Evolutionary conservation across 2,888 invertebrate genomes (phyloP).

Genomic region (Campoplex capitator): DNA sequence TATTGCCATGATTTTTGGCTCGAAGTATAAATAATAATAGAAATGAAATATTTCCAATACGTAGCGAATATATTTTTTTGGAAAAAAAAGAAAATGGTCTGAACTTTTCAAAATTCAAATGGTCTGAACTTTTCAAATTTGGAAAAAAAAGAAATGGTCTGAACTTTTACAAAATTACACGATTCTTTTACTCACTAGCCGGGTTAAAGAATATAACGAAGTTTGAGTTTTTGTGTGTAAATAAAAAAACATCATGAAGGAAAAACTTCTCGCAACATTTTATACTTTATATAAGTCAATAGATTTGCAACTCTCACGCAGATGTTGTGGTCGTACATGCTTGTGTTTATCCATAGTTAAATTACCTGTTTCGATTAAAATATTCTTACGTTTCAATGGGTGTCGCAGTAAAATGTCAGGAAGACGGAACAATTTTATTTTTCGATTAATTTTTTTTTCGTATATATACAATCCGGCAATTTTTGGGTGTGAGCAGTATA

Average conservation of each 20-base stretch:
- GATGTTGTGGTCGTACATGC: slow-evolving; percentile 35
- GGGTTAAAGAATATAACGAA: not conserved
- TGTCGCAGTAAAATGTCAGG: slow-evolving; percentile 43
- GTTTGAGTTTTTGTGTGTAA: not conserved
- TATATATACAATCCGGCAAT: slow-evolving; percentile 57
- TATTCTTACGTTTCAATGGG: slow-evolving; percentile 19
- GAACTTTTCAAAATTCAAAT: not conserved
- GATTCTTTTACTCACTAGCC: not conserved
- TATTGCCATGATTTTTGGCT: not conserved
- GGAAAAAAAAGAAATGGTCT: not conserved
- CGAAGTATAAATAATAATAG: not conserved
- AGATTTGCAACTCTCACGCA: slow-evolving; percentile 74
- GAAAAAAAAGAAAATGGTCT: not conserved
- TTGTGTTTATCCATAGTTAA: slow-evolving; percentile 17
- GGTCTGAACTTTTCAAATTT: not conserved
- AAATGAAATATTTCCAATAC: not conserved
- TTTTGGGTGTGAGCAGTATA: slow-evolving; percentile 12
- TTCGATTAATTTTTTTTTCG: slow-evolving; percentile 59
- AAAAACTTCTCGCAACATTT: slow-evolving; percentile 74
- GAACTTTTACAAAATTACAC: not conserved
- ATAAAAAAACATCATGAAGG: slow-evolving; percentile 54
- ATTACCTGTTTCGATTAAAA: not conserved
- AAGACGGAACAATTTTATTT: slow-evolving; percentile 66
- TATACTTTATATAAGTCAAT: slow-evolving; percentile 67
- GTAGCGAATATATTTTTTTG: not conserved